Percentiles rank a stretch among this genome's conserved stretches.
phyloP scores from a whole-genome alignment of 2,113 vertebrate genomes.

The Pollachius pollachius region DNA sequence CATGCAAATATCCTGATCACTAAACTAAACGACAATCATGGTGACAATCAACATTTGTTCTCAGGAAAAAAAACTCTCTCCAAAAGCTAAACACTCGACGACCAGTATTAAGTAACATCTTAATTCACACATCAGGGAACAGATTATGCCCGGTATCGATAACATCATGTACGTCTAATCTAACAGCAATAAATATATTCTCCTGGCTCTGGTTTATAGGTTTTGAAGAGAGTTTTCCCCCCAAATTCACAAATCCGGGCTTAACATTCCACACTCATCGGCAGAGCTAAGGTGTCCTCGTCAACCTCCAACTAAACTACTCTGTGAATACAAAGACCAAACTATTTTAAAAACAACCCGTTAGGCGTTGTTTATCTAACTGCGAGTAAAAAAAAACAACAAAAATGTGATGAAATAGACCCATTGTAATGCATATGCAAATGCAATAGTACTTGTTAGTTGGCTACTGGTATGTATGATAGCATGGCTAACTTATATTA shows the following conservation, averaged over 20 bases:
- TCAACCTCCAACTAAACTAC: slow-evolving; percentile 45
- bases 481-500: slow-evolving; percentile 63
- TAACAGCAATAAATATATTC: neutral
- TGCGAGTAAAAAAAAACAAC: slow-evolving; percentile 9
- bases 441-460: slow-evolving; percentile 66
- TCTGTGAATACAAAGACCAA: slow-evolving; percentile 47
- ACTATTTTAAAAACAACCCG: slow-evolving; percentile 45
- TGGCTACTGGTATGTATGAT: slow-evolving; percentile 55
- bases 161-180: too few relatives aligned
- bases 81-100: slow-evolving; percentile 33
- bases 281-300: slow-evolving; percentile 44
- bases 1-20: slow-evolving; percentile 40
- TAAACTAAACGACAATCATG: too few relatives aligned
- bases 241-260: too few relatives aligned
- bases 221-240: neutral
- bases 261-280: slow-evolving; percentile 30
- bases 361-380: slow-evolving; percentile 52
- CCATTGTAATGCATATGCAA: slow-evolving; percentile 37
- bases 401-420: slow-evolving; percentile 45
- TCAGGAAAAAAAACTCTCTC: slow-evolving; percentile 27
- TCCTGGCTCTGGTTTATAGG: too few relatives aligned
- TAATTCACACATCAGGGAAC: too few relatives aligned
- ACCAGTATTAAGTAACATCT: neutral
- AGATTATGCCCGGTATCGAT: too few relatives aligned
- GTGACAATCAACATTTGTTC: slow-evolving; percentile 42